Base-by-base conservation (phyloP, 2,113 vertebrate genomes). In the Microtus oregoni region DNA sequence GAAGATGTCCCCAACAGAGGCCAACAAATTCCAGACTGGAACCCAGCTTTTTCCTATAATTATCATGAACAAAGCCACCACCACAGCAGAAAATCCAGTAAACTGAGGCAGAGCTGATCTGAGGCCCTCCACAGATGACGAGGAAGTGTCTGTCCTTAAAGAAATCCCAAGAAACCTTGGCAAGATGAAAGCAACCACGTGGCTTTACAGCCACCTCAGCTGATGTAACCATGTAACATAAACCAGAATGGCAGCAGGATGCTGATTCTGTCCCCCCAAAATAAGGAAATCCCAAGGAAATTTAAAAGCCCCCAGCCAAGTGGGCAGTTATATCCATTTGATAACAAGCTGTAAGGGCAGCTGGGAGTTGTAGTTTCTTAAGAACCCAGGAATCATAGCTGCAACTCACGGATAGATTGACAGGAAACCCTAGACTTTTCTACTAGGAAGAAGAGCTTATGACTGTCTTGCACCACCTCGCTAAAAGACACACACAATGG, bases 341-440 rank as follows among this genome's bases (percentile, higher is more conserved):
- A 32, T 1, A 65, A 35, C 32, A 72, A 96, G 30, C 4, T 75
- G 13, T 58, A 83, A 58, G 19, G 19, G 22, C 52, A 86, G 32
- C 89, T 63, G 82, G 38, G 70, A 91, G 32, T 68, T 94, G 38
- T 44, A 52, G 35, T 91, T 96, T 89, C 86, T 95, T 92, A 65
- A 22, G 75, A 86, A 85, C 83, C 91, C 61, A 63, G 38, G 35
- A 96, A 30, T 44, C 90, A 86, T 35, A 83, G 35, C 20, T 81
- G 17, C 70, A 91, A 77, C 58, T 32, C 17, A 79, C n/a, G 76
- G 65, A 9, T 17, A 79, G 41, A n/a, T 20, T 3, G 5, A 63
- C 6, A n/a, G 70, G 41, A 73, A 79, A 7, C 41, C 30, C 75
- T 26, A 11, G 22, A n/a, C 15, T 26, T 55, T 94, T n/a, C 89